These are phyloP conservation scores for Limnephilus auricula DNA, from an alignment of 2,888 invertebrate genomes.

Conservation along the genomic window DNA sequence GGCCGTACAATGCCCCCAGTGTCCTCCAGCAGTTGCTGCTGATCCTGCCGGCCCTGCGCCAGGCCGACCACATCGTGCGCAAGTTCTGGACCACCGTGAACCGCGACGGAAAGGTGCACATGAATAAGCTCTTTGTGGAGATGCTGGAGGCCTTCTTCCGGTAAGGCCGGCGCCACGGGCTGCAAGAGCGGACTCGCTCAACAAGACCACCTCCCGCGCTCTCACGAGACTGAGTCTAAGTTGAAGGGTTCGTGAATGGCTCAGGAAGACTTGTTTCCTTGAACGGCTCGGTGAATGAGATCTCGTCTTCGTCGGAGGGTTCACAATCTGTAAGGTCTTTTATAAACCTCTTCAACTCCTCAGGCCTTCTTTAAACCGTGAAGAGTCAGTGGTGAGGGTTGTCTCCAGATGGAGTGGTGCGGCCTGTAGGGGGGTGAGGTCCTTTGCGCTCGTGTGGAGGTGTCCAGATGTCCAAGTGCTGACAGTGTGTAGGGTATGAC, in stretches of 20 bases:
- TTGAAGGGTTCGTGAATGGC: neutral
- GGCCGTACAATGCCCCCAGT: conserved; percentile 84
- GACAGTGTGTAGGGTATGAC: neutral
- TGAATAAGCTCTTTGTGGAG: conserved; percentile 98
- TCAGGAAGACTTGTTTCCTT: neutral
- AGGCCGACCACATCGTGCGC: conserved; percentile 92
- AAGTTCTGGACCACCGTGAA: conserved; percentile 94
- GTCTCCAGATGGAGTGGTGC: neutral
- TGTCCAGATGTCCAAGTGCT: neutral
- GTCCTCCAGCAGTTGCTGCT: conserved; percentile 92
- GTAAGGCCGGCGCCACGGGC: conserved; percentile 70
- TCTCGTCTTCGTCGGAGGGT: neutral
- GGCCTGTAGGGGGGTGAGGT: conserved; percentile 7
- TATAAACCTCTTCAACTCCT: neutral
- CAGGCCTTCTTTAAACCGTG: neutral
- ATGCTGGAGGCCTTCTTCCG: conserved; percentile 92
- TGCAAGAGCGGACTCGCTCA: conserved; percentile 55
- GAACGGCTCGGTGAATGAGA: neutral
- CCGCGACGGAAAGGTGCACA: conserved; percentile 91
- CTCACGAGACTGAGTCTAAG: neutral
- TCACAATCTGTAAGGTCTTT: neutral
- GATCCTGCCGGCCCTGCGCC: conserved; percentile 91
- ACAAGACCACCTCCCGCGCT: neutral
- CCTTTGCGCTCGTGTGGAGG: conserved; percentile 56
- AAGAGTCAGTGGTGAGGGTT: neutral